Evolutionary conservation across 2,797 vertebrate species (phyloP).

Genomic region (Dryobates pubescens): DNA sequence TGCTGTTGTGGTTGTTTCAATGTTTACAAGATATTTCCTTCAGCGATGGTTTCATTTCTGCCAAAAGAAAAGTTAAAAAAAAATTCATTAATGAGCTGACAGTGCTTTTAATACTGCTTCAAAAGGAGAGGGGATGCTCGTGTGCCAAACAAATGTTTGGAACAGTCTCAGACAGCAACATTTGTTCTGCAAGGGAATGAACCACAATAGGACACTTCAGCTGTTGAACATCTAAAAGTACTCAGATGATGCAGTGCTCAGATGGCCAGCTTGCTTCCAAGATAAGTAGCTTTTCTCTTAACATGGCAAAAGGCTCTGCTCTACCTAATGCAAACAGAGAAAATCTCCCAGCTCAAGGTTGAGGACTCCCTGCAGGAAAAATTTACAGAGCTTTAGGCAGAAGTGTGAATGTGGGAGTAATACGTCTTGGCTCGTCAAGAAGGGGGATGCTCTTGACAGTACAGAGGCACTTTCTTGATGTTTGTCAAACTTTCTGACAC

Average conservation of each 20-base stretch:
- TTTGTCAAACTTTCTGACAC: constrained; percentile 65
- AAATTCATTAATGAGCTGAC: constrained; percentile 74
- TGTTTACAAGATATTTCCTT: constrained; percentile 78
- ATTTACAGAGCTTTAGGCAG: constrained; percentile 26
- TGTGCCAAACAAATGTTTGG: constrained; percentile 66
- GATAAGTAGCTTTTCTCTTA: constrained; percentile 30
- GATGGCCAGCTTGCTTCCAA: constrained; percentile 21
- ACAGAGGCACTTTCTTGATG: constrained; percentile 33
- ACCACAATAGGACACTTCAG: constrained; percentile 55
- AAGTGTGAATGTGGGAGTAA: constrained; percentile 45
- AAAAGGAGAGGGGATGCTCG: constrained; percentile 36
- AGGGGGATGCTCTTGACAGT: constrained; percentile 59
- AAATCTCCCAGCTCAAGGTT: constrained; percentile 20
- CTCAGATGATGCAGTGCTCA: constrained; percentile 27
- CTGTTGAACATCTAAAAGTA: constrained; percentile 48
- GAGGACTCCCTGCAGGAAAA: neutral
- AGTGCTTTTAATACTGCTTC: constrained; percentile 71
- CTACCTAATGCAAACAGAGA: neutral
- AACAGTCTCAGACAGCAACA: constrained; percentile 58
- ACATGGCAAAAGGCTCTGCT: constrained; percentile 2
- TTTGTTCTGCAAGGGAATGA: constrained; percentile 69
- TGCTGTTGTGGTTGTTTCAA: constrained; percentile 72
- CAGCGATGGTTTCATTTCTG: constrained; percentile 68
- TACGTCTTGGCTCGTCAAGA: constrained; percentile 62
- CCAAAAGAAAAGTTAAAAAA: constrained; percentile 61